These are phyloP conservation scores for Apotomis capreana DNA, from an alignment of 2,888 invertebrate genomes.

Conservation along the genomic window DNA sequence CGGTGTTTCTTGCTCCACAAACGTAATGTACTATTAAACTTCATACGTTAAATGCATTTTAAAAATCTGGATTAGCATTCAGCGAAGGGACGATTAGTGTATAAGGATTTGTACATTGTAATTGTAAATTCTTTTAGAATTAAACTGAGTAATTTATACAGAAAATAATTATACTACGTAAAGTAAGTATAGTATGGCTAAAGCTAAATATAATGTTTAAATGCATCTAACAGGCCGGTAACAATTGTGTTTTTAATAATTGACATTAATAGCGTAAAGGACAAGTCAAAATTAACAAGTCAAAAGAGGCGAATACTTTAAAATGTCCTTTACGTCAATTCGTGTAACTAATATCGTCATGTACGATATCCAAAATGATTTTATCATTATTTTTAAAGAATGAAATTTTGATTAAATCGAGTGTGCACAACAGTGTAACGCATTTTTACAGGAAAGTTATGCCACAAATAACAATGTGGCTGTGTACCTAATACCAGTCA, in stretches of 20 bases:
- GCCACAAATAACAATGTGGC: conserved; percentile 14
- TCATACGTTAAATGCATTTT: not conserved
- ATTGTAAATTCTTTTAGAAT: conserved; percentile 73
- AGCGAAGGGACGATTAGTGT: conserved; percentile 42
- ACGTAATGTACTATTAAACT: not conserved
- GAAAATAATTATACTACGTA: conserved; percentile 34
- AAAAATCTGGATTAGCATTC: conserved; percentile 32
- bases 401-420: conserved; percentile 25
- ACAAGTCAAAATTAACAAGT: not conserved
- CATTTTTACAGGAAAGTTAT: conserved; percentile 29
- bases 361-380: conserved; percentile 4
- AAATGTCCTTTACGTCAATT: conserved; percentile 8
- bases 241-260: conserved; percentile 15
- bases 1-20: too few relatives aligned
- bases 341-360: not conserved
- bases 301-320: not conserved
- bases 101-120: conserved; percentile 75
- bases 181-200: conserved; percentile 28
- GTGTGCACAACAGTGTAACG: not conserved
- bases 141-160: conserved; percentile 57
- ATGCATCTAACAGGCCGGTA: conserved; percentile 23
- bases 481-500: conserved; percentile 10
- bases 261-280: not conserved
- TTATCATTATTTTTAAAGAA: conserved; percentile 21
- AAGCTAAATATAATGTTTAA: conserved; percentile 23